These are phyloP conservation scores for Drosophila saltans DNA, from an alignment of 1,140 invertebrate species.

Conservation along the genomic window DNA sequence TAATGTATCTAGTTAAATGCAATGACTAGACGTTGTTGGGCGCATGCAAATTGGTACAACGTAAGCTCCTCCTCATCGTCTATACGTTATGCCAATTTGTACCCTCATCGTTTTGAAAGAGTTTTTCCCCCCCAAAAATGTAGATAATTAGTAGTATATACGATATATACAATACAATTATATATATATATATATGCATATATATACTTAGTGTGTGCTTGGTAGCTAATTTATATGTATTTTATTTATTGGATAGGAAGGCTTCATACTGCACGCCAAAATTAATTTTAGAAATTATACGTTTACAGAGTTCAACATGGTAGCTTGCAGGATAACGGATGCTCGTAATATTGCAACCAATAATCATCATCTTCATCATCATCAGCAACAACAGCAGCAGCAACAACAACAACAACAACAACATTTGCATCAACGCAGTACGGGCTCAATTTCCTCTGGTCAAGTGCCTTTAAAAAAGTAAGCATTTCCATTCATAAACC, in stretches of 20 bases:
- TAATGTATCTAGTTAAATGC: slow-evolving; percentile 10
- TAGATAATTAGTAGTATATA: slow-evolving; percentile 18
- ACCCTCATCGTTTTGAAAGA: slow-evolving; percentile 36
- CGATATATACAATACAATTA: slow-evolving; percentile 26
- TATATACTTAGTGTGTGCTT: slow-evolving; percentile 67
- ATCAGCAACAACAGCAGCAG: slow-evolving; percentile 12
- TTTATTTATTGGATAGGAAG: slow-evolving; percentile 81
- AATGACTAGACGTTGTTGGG: slow-evolving; percentile 26
- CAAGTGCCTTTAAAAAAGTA: slow-evolving; percentile 99
- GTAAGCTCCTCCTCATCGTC: slow-evolving; percentile 15
- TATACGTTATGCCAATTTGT: slow-evolving; percentile 55
- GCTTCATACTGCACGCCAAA: slow-evolving; percentile 84
- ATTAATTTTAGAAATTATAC: slow-evolving; percentile 88
- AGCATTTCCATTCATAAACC: slow-evolving; percentile 83
- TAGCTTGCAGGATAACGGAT: slow-evolving; percentile 96
- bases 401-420: slow-evolving; percentile 10
- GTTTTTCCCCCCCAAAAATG: slow-evolving; percentile 4
- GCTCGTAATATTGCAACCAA: slow-evolving; percentile 92
- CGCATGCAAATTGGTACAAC: slow-evolving; percentile 70
- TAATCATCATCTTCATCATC: slow-evolving; percentile 71
- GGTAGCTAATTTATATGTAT: slow-evolving; percentile 63
- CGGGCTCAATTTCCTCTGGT: slow-evolving; percentile 88
- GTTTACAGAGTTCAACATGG: slow-evolving; percentile 98
- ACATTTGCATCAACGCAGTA: slow-evolving; percentile 83
- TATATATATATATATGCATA: slow-evolving; percentile 41